Conservation (phyloP, 2,888 invertebrate species). For the Venustoraphidia nigricollis region DNA sequence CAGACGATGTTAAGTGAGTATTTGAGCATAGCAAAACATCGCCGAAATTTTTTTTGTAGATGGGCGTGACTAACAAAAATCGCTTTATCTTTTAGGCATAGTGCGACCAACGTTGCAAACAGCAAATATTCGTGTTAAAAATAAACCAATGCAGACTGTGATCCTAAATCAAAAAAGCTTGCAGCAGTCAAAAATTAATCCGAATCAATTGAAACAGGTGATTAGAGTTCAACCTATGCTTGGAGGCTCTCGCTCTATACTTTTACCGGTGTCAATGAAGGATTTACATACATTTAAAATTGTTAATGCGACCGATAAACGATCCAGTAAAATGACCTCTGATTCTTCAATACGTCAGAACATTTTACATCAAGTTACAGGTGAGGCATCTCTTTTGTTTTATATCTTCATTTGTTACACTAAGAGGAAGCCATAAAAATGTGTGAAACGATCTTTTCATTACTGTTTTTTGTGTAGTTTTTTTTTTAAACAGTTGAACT, state of each 20-base stretch:
- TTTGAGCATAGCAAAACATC: neutral
- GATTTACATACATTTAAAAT: slow-evolving; percentile 58
- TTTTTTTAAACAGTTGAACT: too few species aligned
- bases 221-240: slow-evolving; percentile 25
- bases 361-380: too few species aligned
- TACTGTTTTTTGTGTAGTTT: too few species aligned
- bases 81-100: neutral
- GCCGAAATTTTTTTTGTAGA: neutral
- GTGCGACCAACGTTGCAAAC: neutral
- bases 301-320: slow-evolving; percentile 44
- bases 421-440: too few species aligned
- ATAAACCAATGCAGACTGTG: slow-evolving; percentile 2
- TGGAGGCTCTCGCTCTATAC: slow-evolving; percentile 39
- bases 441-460: too few species aligned
- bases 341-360: too few species aligned
- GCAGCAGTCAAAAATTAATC: neutral
- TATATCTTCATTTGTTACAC: too few species aligned
- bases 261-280: slow-evolving; percentile 57
- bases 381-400: too few species aligned
- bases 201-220: slow-evolving; percentile 16
- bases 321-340: too few species aligned
- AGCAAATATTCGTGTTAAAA: neutral
- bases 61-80: too few species aligned
- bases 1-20: slow-evolving; percentile 12
- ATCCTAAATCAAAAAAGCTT: slow-evolving; percentile 4